phyloP scores from a whole-genome alignment of 2,797 vertebrate species.

The Discoglossus pictus region DNA sequence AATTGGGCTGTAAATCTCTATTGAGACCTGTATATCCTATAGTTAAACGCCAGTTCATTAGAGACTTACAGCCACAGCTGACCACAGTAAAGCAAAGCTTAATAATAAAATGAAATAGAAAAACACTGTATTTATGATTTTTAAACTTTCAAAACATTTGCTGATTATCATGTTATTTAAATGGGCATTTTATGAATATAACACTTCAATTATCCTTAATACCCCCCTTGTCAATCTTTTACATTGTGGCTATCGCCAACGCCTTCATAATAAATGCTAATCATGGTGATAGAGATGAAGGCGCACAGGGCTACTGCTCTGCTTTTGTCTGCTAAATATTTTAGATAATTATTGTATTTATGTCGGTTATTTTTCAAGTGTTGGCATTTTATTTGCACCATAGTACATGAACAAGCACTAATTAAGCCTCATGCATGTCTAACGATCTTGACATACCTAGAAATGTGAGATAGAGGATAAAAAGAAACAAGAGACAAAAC shows the following conservation, averaged over 20 bases:
- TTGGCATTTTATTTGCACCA: background rate
- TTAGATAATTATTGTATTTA: background rate
- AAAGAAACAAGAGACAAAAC: slow-evolving; percentile 21
- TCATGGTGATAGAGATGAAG: background rate
- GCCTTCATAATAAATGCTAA: slow-evolving; percentile 14
- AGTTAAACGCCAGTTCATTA: no score
- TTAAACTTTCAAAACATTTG: no score
- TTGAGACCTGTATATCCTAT: no score
- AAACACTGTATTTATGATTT: no score
- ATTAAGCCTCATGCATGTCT: slow-evolving; percentile 1
- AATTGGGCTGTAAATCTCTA: no score
- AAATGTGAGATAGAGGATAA: slow-evolving; percentile 23
- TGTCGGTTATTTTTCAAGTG: background rate
- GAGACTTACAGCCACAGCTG: no score
- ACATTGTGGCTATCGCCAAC: background rate
- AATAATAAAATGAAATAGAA: no score
- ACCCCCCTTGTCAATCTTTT: slow-evolving; percentile 23
- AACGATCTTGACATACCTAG: background rate
- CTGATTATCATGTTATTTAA: no score
- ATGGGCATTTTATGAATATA: no score
- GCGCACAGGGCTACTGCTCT: background rate
- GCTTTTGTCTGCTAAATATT: slow-evolving; percentile 2
- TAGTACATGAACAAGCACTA: slow-evolving; percentile 16
- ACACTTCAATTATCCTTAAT: no score
- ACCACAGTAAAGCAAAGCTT: no score